A percentile compares a stretch with the other conserved stretches of the same genome.
Evolutionary conservation across 2,797 vertebrate genomes (phyloP).

Genomic region (Pseudochaenichthys georgianus): DNA sequence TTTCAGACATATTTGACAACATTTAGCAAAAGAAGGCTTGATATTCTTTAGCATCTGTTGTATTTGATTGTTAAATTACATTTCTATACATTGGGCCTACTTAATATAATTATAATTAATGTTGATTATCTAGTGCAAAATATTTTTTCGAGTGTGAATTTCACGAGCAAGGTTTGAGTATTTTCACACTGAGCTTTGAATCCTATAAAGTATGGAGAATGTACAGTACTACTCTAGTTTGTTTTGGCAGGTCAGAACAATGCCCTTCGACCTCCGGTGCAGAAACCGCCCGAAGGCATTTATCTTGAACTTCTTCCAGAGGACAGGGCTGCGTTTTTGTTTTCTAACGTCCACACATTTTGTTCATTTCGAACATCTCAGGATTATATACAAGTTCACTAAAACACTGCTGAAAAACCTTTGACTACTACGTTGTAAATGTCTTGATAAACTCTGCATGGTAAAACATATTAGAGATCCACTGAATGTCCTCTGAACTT

Average conservation of each 20-base stretch:
- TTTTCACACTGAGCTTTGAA: not conserved
- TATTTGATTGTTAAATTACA: too few relatives aligned
- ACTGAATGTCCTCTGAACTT: conserved; percentile 5
- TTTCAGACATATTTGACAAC: not conserved
- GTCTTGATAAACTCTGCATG: not conserved
- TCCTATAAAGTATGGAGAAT: conserved; percentile 8
- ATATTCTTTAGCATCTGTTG: too few relatives aligned
- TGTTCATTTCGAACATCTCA: not conserved
- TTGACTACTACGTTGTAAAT: not conserved
- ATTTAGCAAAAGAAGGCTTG: too few relatives aligned
- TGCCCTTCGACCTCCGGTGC: not conserved
- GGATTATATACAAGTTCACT: not conserved
- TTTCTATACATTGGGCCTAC: too few relatives aligned
- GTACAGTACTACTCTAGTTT: not conserved
- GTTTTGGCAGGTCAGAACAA: conserved; percentile 13
- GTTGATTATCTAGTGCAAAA: not conserved
- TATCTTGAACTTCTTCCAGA: not conserved
- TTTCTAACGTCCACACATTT: not conserved
- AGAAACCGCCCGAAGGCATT: conserved; percentile 11
- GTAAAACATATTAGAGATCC: not conserved
- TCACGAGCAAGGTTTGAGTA: not conserved
- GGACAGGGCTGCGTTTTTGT: not conserved
- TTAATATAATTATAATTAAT: too few relatives aligned
- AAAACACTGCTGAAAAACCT: not conserved
- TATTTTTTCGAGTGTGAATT: not conserved